A percentile compares a stretch with the other conserved stretches of the same genome.
These are phyloP conservation scores for Helicolenus hilgendorfi DNA, from an alignment of 2,797 vertebrate genomes.

Conservation along the genomic window DNA sequence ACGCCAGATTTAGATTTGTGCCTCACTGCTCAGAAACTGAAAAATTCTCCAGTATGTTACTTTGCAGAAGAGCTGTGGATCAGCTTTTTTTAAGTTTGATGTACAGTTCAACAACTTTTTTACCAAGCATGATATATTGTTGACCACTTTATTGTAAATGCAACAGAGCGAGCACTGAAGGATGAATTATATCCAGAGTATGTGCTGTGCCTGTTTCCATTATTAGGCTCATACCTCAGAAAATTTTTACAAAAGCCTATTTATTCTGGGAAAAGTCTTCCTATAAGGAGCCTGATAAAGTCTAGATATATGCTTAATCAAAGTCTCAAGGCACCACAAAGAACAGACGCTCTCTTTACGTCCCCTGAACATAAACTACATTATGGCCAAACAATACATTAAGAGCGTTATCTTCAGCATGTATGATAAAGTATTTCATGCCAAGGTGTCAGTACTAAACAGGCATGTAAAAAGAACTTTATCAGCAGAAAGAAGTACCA, in stretches of 20 bases:
- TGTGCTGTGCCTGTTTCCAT: slow-evolving; percentile 40
- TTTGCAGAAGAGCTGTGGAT: slow-evolving; percentile 76
- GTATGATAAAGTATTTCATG: slow-evolving; percentile 34
- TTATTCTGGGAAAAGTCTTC: slow-evolving; percentile 40
- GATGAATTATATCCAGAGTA: slow-evolving; percentile 30
- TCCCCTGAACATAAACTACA: slow-evolving; percentile 15
- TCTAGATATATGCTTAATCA: slow-evolving; percentile 40
- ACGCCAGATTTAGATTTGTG: slow-evolving; percentile 88
- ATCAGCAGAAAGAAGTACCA: slow-evolving; percentile 43
- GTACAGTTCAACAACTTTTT: slow-evolving; percentile 78
- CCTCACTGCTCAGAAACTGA: slow-evolving; percentile 83
- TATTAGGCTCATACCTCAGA: slow-evolving; percentile 26
- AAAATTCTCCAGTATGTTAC: slow-evolving; percentile 83
- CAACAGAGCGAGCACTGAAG: slow-evolving; percentile 18
- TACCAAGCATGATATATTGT: slow-evolving; percentile 50
- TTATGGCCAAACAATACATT: slow-evolving; percentile 30
- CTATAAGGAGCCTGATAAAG: slow-evolving; percentile 32
- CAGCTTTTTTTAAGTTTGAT: slow-evolving; percentile 65
- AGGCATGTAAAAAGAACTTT: slow-evolving; percentile 29
- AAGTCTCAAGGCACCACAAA: slow-evolving; percentile 23
- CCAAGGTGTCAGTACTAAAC: slow-evolving; percentile 38
- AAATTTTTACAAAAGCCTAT: slow-evolving; percentile 44
- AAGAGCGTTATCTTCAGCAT: slow-evolving; percentile 40
- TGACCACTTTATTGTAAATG: slow-evolving; percentile 63
- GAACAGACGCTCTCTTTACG: background rate